A percentile compares a stretch with the other conserved stretches of the same genome.
These are phyloP conservation scores for Sebastes steindachneri DNA, from an alignment of 2,797 vertebrate species.

Conservation along the genomic window DNA sequence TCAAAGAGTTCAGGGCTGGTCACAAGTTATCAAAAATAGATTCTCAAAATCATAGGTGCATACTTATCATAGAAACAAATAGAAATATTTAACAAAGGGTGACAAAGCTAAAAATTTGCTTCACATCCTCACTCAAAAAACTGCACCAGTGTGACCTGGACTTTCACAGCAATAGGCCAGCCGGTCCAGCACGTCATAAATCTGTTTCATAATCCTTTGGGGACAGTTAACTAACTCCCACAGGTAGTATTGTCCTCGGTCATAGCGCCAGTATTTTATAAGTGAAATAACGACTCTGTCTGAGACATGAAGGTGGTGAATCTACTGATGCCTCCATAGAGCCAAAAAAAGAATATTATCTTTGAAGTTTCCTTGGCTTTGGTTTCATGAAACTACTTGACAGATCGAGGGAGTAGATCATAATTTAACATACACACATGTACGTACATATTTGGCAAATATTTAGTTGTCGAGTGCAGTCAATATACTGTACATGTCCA, in stretches of 20 bases:
- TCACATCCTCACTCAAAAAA: conserved; percentile 10
- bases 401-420: not conserved
- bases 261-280: not conserved
- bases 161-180: conserved; percentile 3
- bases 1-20: not conserved
- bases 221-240: conserved; percentile 19
- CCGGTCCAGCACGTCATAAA: conserved; percentile 2
- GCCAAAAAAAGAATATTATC: not conserved
- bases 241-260: not conserved
- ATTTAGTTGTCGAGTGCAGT: not conserved
- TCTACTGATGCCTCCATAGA: not conserved
- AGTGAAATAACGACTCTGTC: conserved; percentile 16
- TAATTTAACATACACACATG: not conserved
- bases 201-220: conserved; percentile 39
- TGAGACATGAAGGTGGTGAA: not conserved
- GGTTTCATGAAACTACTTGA: not conserved
- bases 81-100: not conserved
- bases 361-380: not conserved
- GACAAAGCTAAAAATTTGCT: not conserved
- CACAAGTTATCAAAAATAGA: not conserved
- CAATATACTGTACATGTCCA: not conserved
- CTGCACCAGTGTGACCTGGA: not conserved
- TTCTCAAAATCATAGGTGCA: not conserved
- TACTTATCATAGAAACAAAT: not conserved
- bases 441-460: not conserved